Evolutionary conservation across 2,113 vertebrate genomes (phyloP).

Genomic region (Oreochromis tanganicae): DNA sequence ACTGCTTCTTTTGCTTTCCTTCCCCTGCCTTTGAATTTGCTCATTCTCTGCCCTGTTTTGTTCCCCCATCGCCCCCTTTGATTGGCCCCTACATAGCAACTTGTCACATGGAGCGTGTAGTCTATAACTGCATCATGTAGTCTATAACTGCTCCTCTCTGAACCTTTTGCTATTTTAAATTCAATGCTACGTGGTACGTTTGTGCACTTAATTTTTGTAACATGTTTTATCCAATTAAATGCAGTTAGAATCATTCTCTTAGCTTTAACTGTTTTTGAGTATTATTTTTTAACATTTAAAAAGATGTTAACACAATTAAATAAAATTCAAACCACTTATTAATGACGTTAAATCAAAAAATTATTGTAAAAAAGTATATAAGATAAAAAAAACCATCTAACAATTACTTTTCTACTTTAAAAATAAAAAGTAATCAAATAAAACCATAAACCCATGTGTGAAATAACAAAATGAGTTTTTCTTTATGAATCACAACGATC

Average conservation of each 20-base stretch:
- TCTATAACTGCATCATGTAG: not conserved
- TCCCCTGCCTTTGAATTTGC: slow-evolving; percentile 75
- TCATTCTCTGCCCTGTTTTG: slow-evolving; percentile 71
- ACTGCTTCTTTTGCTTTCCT: slow-evolving; percentile 69
- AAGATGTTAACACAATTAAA: not conserved
- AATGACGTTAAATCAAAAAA: not conserved
- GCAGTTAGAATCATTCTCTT: not conserved
- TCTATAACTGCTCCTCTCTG: not conserved
- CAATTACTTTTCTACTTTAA: not conserved
- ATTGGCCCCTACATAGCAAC: slow-evolving; percentile 52
- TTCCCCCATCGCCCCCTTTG: slow-evolving; percentile 35
- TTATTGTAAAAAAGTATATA: not conserved
- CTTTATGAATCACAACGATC: slow-evolving; percentile 3
- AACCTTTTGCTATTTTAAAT: not conserved
- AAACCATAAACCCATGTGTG: not conserved
- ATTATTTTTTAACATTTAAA: not conserved
- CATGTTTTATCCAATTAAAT: not conserved
- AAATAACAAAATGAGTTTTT: not conserved
- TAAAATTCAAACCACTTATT: not conserved
- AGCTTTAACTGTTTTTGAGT: not conserved
- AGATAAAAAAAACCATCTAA: not conserved
- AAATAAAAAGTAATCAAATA: not conserved
- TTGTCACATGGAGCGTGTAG: slow-evolving; percentile 19
- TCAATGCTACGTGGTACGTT: not conserved
- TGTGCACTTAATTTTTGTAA: not conserved